These are phyloP conservation scores for Stichodactyla mertensii DNA, from an alignment of 64 coral and sea anemone species.

Conservation along the genomic window DNA sequence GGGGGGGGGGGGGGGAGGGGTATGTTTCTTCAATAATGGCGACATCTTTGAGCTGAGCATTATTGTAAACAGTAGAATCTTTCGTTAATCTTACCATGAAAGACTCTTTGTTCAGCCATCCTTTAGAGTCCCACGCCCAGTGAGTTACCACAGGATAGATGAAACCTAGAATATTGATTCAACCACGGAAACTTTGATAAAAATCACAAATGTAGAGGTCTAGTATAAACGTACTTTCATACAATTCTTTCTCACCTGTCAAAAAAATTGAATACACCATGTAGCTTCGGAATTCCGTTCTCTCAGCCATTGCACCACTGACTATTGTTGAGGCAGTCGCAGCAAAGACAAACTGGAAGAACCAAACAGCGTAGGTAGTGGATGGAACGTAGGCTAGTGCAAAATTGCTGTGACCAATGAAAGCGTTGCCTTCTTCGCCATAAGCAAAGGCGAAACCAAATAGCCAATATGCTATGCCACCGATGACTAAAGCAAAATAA, in stretches of 20 bases:
- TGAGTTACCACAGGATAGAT: constrained; percentile 92
- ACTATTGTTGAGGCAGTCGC: constrained; percentile 77
- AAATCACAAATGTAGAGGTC: too few relatives aligned
- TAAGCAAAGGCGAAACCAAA: constrained; percentile 70
- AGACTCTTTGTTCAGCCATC: constrained; percentile 50
- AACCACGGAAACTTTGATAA: too few relatives aligned
- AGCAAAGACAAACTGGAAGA: constrained; percentile 77
- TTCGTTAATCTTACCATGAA: not conserved
- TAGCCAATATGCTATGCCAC: constrained; percentile 53
- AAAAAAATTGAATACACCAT: constrained; percentile 59
- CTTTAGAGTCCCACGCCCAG: constrained; percentile 72
- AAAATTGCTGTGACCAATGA: constrained; percentile 57
- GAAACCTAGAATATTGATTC: constrained; percentile 46
- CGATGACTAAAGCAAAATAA: constrained; percentile 42
- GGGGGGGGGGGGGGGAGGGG: too few relatives aligned
- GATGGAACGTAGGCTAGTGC: constrained; percentile 31
- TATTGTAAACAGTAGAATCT: too few relatives aligned
- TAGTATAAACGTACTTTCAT: too few relatives aligned
- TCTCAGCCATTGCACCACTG: constrained; percentile 74
- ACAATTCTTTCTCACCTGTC: constrained; percentile 29
- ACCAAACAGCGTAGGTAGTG: constrained; percentile 39
- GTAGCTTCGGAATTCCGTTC: constrained; percentile 63
- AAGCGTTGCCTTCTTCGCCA: constrained; percentile 36
- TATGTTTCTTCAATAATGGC: too few relatives aligned
- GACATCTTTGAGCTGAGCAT: too few relatives aligned